Evolutionary conservation across 2,888 invertebrate genomes (phyloP), one percentile per base, ranked within the genome.

Genomic region (Polymixis lichenea): DNA sequence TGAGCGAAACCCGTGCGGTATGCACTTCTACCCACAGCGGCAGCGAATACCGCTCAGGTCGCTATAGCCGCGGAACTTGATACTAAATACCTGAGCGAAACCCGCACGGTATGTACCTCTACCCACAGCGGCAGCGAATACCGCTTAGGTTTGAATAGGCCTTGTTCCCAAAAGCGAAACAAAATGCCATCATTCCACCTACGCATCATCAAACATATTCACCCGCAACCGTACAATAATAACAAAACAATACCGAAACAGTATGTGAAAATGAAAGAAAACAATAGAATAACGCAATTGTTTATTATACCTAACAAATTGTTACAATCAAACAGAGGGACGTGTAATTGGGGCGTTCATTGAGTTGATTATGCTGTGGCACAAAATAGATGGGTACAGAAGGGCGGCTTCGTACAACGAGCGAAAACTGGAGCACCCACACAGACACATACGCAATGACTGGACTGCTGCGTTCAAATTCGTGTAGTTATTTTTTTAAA

Each of bases 281-380:
- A 82, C 70, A 80, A 77, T 73, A 68, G 56, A 58, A 65, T 61
- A 85, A 55, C 61, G 53, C 64, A 72, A 85, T 82, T 77, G 78
- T 86, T 86, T 80, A 76, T 83, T 80, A 80, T 80, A 67, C 67
- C 74, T 46, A 62, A 80, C 80, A 80, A 80, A 85, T 85, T 78
- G 80, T 76, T 56, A 69, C 72, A 83, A 78, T 81, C 74, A 71
- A 72, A 64, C 76, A 64, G 61, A 61, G 72, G 72, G 65, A 83
- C 68, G 60, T 58, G 78, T 85, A 85, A 85, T 85, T 82, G 83
- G 69, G 51, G 66, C 58, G 85, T 69, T 83, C 73, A 83, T 73
- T 71, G 72, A 66, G 60, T 74, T 85, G 72, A 85, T 83, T 85
- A 82, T 76, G 49, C 58, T 51, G 4, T 71, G 73, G 46, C 61